Percentiles rank a stretch among this genome's conserved stretches.
Conservation (phyloP, 1,140 invertebrate genomes). For the Micrasema longulum region DNA sequence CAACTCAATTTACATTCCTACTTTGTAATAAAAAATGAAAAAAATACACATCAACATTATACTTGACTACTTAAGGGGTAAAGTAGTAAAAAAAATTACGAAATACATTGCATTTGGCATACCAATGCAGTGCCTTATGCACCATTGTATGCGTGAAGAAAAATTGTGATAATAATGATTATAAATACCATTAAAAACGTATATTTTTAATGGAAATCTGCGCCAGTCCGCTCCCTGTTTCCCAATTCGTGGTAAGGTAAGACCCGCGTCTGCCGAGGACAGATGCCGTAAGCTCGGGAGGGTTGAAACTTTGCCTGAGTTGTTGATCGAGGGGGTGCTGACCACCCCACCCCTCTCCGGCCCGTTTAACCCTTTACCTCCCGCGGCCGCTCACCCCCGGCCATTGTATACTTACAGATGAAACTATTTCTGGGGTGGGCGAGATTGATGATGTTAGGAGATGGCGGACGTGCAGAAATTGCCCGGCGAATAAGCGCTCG, state of each 20-base stretch:
- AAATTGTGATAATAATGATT: no score
- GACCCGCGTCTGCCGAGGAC: conserved; percentile 51
- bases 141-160: no score
- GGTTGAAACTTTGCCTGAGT: conserved; percentile 51
- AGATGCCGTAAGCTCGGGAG: conserved; percentile 43
- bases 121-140: no score
- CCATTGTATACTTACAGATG: conserved; percentile 49
- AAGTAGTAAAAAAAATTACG: no score
- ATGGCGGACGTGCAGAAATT: conserved; percentile 42
- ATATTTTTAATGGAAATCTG: no score
- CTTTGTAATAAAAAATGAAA: no score
- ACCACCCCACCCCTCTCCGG: neutral
- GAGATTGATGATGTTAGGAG: conserved; percentile 54
- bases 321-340: conserved; percentile 40
- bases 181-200: no score
- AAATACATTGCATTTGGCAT: no score
- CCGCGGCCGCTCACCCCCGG: conserved; percentile 31
- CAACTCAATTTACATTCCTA: no score
- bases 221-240: neutral
- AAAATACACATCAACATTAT: no score
- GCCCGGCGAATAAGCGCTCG: conserved; percentile 11
- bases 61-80: no score
- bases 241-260: conserved; percentile 40
- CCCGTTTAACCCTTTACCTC: neutral
- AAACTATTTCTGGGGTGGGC: conserved; percentile 49